phyloP scores from a whole-genome alignment of 37 sponge, comb jelly and placozoan species.

The Agelas oroides region DNA sequence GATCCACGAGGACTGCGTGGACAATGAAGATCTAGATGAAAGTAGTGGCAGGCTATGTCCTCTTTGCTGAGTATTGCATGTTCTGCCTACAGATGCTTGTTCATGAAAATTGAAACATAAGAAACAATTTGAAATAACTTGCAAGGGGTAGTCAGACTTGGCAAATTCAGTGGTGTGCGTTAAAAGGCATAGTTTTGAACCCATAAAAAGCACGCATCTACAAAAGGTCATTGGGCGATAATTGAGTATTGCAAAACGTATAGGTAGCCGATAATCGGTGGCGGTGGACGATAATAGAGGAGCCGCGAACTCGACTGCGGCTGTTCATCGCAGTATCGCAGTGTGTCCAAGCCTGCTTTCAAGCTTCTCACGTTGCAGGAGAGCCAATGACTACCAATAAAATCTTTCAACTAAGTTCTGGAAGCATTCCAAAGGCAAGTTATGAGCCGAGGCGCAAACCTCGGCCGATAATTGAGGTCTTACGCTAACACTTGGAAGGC shows the following conservation, averaged over 20 bases:
- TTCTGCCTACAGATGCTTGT: not conserved
- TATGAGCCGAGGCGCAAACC: constrained; percentile 7
- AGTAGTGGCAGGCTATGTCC: not conserved
- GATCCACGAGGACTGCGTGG: constrained; percentile 52
- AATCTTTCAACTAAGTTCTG: not conserved
- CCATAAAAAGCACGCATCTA: not conserved
- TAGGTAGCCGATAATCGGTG: not conserved
- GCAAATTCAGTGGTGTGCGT: not conserved
- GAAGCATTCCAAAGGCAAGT: not conserved
- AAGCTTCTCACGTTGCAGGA: not conserved
- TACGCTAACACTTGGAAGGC: not conserved
- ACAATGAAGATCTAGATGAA: not conserved
- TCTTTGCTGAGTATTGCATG: not conserved
- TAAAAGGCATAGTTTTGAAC: not conserved
- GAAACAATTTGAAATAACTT: not conserved
- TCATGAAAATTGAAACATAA: constrained; percentile 7
- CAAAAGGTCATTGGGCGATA: not conserved
- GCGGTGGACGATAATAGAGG: not conserved
- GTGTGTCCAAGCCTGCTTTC: not conserved
- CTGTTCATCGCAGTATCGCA: not conserved
- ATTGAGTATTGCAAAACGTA: not conserved
- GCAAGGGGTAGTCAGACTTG: constrained; percentile 6
- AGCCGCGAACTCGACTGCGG: too few relatives aligned
- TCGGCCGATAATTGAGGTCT: not conserved
- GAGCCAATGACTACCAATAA: too few relatives aligned